phyloP scores from a whole-genome alignment of 2,888 invertebrate species.

The Sinhomidia bicolor region DNA sequence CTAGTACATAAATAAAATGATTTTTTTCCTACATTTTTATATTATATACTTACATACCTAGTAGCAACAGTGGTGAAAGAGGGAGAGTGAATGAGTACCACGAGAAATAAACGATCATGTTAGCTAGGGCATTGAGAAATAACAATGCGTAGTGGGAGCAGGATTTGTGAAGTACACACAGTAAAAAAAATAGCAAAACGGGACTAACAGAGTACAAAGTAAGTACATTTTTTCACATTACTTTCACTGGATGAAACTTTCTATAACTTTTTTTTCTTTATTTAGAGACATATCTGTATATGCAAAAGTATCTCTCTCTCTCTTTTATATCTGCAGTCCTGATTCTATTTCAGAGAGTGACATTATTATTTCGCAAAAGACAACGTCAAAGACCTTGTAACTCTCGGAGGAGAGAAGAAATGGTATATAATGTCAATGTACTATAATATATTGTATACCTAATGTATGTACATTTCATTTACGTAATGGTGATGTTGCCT shows the following conservation, averaged over 20 bases:
- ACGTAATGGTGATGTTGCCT: no score
- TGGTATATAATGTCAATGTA: background rate
- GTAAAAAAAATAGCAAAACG: background rate
- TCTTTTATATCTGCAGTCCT: background rate
- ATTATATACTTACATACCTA: no score
- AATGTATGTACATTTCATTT: no score
- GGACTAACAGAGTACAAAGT: background rate
- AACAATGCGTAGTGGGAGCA: background rate
- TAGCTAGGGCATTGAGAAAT: conserved; percentile 5
- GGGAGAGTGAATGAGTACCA: background rate
- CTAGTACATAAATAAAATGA: conserved; percentile 10
- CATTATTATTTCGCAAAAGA: background rate
- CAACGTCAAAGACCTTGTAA: background rate
- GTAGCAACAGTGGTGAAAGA: background rate
- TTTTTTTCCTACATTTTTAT: background rate
- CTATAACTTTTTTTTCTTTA: background rate
- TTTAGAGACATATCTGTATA: background rate
- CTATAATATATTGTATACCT: no score
- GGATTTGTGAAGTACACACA: background rate
- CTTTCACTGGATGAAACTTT: background rate
- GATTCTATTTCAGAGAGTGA: background rate
- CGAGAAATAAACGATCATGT: background rate
- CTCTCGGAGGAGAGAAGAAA: background rate
- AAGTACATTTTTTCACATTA: background rate
- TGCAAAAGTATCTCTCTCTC: background rate